A percentile compares a stretch with the other conserved stretches of the same genome.
These are phyloP conservation scores for Platalea minor DNA, from an alignment of 2,797 vertebrate genomes.

Conservation along the genomic window DNA sequence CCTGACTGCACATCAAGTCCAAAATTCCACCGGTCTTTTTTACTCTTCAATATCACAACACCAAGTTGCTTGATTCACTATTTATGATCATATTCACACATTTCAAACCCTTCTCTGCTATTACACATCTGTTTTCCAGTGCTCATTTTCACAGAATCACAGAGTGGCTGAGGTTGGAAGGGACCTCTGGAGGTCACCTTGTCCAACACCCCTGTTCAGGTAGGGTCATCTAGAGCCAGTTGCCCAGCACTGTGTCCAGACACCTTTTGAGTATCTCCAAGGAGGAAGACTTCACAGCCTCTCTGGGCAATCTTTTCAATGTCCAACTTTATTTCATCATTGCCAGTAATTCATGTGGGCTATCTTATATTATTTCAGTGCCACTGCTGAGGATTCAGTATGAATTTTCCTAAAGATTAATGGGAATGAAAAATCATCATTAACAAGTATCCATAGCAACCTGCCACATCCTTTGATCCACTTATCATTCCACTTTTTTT, in stretches of 20 bases:
- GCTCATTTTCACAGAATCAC: not conserved
- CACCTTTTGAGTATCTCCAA: not conserved
- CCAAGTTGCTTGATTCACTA: not conserved
- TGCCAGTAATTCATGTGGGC: not conserved
- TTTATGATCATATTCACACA: not conserved
- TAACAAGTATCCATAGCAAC: constrained; percentile 1
- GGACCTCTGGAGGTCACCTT: not conserved
- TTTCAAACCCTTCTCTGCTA: not conserved
- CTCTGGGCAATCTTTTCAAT: not conserved
- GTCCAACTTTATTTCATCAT: not conserved
- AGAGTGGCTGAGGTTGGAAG: not conserved
- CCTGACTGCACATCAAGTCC: not conserved
- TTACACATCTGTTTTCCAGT: not conserved
- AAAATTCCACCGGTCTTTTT: not conserved
- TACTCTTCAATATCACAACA: not conserved
- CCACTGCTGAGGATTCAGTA: not conserved
- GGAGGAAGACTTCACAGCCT: not conserved
- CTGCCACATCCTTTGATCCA: not conserved
- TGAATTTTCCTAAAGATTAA: not conserved
- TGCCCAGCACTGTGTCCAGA: not conserved
- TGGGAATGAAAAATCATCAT: not conserved
- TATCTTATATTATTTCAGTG: not conserved
- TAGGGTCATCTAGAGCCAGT: not conserved
- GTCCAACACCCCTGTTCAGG: not conserved
- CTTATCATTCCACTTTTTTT: not conserved